Evolutionary conservation across 2,888 invertebrate genomes (phyloP), one percentile per base, ranked within the genome.

Genomic region (Epistrophella euchroma): DNA sequence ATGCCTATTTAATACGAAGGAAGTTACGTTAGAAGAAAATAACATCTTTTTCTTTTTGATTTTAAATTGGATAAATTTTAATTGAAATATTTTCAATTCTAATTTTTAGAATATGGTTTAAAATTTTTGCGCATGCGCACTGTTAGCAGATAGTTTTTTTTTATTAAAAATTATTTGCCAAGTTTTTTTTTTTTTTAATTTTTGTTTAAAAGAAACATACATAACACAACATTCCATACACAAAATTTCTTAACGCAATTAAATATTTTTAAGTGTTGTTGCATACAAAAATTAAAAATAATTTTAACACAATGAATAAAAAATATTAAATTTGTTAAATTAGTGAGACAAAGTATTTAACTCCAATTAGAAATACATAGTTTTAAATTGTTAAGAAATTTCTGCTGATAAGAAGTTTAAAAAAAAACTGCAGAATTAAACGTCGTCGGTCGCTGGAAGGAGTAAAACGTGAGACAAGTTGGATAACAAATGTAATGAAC

Each of bases 111-210:
- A 37, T n/a, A 22, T 35, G 2, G 28, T 13, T 17, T 5, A 2
- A 15, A 50, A 55, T 56, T 47, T 84, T 79, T 64, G 83, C 83
- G 83, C 83, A 84, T 84, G 83, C 83, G 83, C 83, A 74, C 22
- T 74, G 11, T 4, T 32, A 28, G n/a, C 28, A 9, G 10, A 52
- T n/a, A n/a, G 9, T 0, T 9, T 17, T 45, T 45, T 45, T 45
- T n/a, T 3, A 9, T 40, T 13, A 1, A n/a, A n/a, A 7, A 45
- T 17, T 45, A 17, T 45, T 43, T 43, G 10, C n/a, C 9, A 17
- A 2, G 6, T 9, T 37, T 10, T 4, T 10, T 52, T 15, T 7
- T 5, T 50, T 25, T 22, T 22, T n/a, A n/a, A 22, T 13, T 25
- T 22, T 50, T 22, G 0, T 50, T 50, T 11, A 17, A 19, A 17